Percentiles rank a stretch among this genome's conserved stretches.
Conservation (phyloP, 2,797 vertebrate genomes). For the Alcedo quadribrachys region DNA sequence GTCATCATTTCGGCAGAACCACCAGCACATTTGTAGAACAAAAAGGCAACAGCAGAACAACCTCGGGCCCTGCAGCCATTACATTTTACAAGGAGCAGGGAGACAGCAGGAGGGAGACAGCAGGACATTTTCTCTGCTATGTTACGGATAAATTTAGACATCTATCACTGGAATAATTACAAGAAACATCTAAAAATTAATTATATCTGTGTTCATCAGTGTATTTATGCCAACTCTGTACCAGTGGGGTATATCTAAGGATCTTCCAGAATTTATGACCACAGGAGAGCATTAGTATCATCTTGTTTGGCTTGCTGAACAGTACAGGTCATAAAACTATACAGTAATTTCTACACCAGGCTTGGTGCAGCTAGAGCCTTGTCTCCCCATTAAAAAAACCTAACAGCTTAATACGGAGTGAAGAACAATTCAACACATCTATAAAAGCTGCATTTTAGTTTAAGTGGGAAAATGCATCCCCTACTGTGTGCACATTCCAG, state of each 20-base stretch:
- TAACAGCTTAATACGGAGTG: not conserved
- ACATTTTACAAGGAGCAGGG: conserved; percentile 16
- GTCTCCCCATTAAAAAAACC: not conserved
- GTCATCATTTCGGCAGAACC: not conserved
- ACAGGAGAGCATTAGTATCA: conserved; percentile 15
- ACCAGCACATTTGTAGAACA: not conserved
- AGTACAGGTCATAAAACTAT: conserved; percentile 24
- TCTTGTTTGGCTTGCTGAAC: not conserved
- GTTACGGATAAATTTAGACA: conserved; percentile 13
- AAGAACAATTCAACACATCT: not conserved
- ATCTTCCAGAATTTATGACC: conserved; percentile 14
- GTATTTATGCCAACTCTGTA: conserved; percentile 25
- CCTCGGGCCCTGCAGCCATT: not conserved
- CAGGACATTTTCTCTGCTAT: not conserved
- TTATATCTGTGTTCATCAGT: conserved; percentile 2
- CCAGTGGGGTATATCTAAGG: conserved; percentile 12
- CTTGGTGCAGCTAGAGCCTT: not conserved
- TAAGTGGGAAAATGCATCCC: not conserved
- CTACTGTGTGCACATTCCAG: not conserved
- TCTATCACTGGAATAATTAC: conserved; percentile 30
- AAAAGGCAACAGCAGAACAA: not conserved
- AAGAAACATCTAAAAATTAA: conserved; percentile 30
- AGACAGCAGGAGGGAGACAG: not conserved
- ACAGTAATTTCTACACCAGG: conserved; percentile 4
- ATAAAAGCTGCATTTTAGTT: not conserved